Percentiles rank a stretch among this genome's conserved stretches.
Conservation (phyloP, 2,113 vertebrate species). For the Apaloderma vittatum region DNA sequence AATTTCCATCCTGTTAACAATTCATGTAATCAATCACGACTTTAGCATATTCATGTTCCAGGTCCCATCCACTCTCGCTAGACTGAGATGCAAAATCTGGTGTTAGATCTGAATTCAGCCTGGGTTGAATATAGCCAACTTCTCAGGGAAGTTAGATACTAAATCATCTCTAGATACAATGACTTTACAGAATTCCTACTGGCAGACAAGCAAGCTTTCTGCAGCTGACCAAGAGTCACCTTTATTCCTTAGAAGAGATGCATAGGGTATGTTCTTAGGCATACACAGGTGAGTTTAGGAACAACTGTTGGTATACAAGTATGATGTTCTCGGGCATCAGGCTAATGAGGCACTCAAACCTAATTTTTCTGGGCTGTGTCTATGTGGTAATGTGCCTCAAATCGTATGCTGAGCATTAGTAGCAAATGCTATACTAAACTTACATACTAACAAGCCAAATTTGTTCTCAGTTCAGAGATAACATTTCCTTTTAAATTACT, state of each 20-base stretch:
- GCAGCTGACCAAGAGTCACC: background rate
- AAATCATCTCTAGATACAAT: background rate
- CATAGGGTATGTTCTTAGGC: background rate
- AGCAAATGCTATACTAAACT: background rate
- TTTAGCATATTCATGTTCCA: background rate
- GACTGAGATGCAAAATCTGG: background rate
- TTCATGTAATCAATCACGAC: background rate
- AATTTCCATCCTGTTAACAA: background rate
- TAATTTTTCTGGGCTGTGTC: background rate
- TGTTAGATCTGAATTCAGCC: background rate
- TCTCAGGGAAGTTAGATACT: background rate
- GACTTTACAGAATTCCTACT: background rate
- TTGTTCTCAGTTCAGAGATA: background rate
- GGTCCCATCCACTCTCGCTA: background rate
- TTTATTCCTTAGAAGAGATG: background rate
- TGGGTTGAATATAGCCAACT: background rate
- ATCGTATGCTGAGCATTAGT: background rate
- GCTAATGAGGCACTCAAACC: background rate
- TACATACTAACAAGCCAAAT: background rate
- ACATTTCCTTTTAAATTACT: constrained; percentile 16
- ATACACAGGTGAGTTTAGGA: background rate
- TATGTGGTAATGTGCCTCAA: background rate
- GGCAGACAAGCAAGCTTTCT: background rate
- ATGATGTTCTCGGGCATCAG: background rate
- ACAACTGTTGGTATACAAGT: background rate